phyloP scores from a whole-genome alignment of 2,888 invertebrate genomes.

The Eledone cirrhosa region DNA sequence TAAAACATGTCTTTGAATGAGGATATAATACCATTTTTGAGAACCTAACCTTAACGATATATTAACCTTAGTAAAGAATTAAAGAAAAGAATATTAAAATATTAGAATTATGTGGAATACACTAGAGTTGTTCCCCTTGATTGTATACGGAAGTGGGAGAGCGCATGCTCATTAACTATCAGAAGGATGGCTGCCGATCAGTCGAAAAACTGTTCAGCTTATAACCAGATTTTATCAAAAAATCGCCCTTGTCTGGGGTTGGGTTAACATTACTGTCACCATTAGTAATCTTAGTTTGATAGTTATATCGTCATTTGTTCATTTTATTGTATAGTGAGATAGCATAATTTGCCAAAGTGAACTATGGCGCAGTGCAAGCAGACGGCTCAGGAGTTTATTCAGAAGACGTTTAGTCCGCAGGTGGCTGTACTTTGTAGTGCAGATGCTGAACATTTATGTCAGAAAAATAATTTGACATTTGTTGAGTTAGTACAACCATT shows the following conservation, averaged over 20 bases:
- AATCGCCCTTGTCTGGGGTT: conserved; percentile 20
- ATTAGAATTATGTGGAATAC: no score
- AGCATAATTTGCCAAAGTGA: not conserved
- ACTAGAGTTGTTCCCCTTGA: no score
- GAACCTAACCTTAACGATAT: no score
- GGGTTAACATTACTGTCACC: conserved; percentile 5
- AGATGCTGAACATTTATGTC: conserved; percentile 83
- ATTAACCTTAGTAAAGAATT: no score
- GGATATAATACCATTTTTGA: no score
- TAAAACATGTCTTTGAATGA: no score
- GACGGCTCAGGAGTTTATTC: conserved; percentile 78
- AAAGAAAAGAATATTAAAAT: no score
- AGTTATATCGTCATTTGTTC: conserved; percentile 3
- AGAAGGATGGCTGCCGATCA: conserved; percentile 17
- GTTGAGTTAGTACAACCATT: conserved; percentile 92
- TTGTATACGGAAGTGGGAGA: not conserved
- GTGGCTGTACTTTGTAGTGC: conserved; percentile 86
- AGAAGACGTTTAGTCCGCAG: conserved; percentile 88
- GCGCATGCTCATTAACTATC: conserved; percentile 20
- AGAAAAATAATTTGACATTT: conserved; percentile 90
- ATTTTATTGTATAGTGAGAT: not conserved
- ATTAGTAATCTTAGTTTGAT: not conserved
- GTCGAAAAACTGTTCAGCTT: conserved; percentile 6
- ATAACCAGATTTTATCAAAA: conserved; percentile 1
- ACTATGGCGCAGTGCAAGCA: conserved; percentile 68